phyloP scores from a whole-genome alignment of 1,140 invertebrate genomes.

The Magallana gigas region DNA sequence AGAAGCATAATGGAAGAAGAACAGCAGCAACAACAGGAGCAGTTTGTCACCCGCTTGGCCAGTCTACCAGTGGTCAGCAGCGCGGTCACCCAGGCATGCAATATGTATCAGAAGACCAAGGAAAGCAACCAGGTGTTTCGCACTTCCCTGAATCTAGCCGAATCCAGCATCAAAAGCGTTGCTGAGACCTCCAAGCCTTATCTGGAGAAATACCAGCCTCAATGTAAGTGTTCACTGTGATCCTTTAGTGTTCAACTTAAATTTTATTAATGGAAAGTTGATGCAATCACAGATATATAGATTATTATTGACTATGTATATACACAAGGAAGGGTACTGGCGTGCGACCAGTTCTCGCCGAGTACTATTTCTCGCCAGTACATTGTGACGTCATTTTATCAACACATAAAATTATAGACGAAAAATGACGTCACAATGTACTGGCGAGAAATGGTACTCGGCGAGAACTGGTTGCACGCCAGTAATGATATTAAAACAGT shows the following conservation, averaged over 20 bases:
- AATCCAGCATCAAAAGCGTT: constrained; percentile 57
- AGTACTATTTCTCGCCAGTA: too few species aligned
- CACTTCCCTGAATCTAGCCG: constrained; percentile 58
- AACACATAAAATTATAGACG: too few species aligned
- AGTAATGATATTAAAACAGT: too few species aligned
- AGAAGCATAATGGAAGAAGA: constrained; percentile 48
- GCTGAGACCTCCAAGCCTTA: constrained; percentile 52
- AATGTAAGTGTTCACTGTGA: constrained; percentile 53
- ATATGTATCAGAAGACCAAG: constrained; percentile 61
- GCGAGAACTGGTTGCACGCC: too few species aligned
- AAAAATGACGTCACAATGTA: too few species aligned
- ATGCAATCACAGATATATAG: background rate
- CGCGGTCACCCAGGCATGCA: constrained; percentile 57
- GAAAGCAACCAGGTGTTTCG: constrained; percentile 53
- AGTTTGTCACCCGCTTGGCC: constrained; percentile 57
- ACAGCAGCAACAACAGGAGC: constrained; percentile 46
- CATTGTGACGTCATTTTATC: too few species aligned
- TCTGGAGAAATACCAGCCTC: constrained; percentile 59
- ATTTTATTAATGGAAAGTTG: background rate
- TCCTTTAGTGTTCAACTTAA: background rate
- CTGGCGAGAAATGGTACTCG: too few species aligned
- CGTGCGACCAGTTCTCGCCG: too few species aligned
- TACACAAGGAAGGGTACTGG: too few species aligned
- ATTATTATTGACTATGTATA: too few species aligned
- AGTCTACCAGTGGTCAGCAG: constrained; percentile 61